Conservation (phyloP, 1,140 invertebrate species). For the Andricus grossulariae region DNA sequence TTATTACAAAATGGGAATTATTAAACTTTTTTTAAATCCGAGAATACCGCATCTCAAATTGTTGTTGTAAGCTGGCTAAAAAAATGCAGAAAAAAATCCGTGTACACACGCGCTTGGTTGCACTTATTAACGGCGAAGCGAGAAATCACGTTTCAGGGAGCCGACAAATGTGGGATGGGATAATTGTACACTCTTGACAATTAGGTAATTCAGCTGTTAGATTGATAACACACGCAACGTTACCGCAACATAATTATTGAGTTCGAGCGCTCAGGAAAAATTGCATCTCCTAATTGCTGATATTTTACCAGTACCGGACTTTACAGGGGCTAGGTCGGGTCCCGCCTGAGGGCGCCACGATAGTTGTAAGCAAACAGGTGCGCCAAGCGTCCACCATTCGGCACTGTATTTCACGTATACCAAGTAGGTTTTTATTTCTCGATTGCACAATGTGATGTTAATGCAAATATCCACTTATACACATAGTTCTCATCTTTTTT, state of each 20-base stretch:
- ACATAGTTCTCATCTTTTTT: too few species aligned
- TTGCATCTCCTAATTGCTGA: not conserved
- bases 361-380: too few species aligned
- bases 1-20: too few species aligned
- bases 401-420: too few species aligned
- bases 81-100: not conserved
- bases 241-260: slow-evolving; percentile 5
- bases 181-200: slow-evolving; percentile 11
- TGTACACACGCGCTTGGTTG: not conserved
- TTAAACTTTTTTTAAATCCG: too few species aligned
- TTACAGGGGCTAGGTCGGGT: too few species aligned
- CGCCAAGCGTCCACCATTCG: too few species aligned
- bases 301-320: not conserved
- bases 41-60: too few species aligned
- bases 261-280: slow-evolving; percentile 3
- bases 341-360: too few species aligned
- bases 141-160: slow-evolving; percentile 19
- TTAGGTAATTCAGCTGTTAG: slow-evolving; percentile 24
- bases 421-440: too few species aligned
- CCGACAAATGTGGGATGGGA: slow-evolving; percentile 21
- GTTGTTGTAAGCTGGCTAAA: not conserved
- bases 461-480: too few species aligned
- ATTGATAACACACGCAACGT: slow-evolving; percentile 22
- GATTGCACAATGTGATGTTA: too few species aligned
- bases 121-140: slow-evolving; percentile 5